Evolutionary conservation across 2,888 invertebrate genomes (phyloP).

Genomic region (Celastrina argiolus): DNA sequence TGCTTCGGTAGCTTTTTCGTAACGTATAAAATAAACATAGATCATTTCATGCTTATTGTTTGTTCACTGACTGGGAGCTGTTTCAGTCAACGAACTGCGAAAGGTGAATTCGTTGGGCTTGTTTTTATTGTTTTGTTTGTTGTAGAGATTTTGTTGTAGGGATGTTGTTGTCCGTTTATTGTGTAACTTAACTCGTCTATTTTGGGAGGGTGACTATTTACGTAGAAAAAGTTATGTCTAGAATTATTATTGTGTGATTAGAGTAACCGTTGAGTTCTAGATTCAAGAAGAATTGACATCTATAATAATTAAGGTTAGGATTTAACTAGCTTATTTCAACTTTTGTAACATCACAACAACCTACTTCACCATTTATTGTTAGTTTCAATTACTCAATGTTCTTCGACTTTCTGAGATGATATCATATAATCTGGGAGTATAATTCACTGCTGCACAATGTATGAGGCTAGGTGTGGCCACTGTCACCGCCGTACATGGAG

Average conservation of each 20-base stretch:
- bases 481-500: slow-evolving; percentile 57
- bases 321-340: neutral
- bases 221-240: neutral
- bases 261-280: too few relatives aligned
- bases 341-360: neutral
- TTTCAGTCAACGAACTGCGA: slow-evolving; percentile 8
- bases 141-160: neutral
- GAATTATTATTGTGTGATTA: too few relatives aligned
- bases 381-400: neutral
- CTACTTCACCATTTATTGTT: neutral
- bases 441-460: slow-evolving; percentile 7
- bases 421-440: neutral
- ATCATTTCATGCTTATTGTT: slow-evolving; percentile 1
- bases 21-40: slow-evolving; percentile 1
- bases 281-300: neutral
- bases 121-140: neutral
- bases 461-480: slow-evolving; percentile 36
- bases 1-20: neutral
- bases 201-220: neutral
- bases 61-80: neutral
- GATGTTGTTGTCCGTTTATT: neutral
- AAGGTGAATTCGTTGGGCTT: neutral
- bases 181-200: neutral
- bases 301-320: neutral
- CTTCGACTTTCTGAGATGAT: neutral